Evolutionary conservation across 2,888 invertebrate species (phyloP).

Genomic region (Gastrophysa polygoni): DNA sequence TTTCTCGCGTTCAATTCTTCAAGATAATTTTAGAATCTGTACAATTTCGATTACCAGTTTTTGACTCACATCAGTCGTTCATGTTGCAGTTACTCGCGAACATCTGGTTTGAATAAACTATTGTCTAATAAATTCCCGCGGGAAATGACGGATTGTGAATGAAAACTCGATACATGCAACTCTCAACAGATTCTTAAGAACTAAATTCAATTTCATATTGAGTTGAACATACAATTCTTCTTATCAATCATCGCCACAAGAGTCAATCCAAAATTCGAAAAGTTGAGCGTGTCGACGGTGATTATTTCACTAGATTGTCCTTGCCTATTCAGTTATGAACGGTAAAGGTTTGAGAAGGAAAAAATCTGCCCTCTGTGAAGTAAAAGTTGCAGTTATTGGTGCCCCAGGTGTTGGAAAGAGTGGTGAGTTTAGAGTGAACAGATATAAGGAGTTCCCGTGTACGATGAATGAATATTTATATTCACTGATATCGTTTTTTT

Average conservation of each 20-base stretch:
- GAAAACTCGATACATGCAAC: background rate
- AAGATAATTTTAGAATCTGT: slow-evolving; percentile 34
- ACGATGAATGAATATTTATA: too few species aligned
- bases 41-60: slow-evolving; percentile 30
- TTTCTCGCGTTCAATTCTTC: slow-evolving; percentile 23
- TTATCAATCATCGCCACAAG: too few species aligned
- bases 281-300: too few species aligned
- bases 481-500: too few species aligned
- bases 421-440: slow-evolving; percentile 66
- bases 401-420: slow-evolving; percentile 92
- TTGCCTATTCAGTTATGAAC: slow-evolving; percentile 61
- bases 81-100: slow-evolving; percentile 20
- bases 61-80: slow-evolving; percentile 23
- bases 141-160: background rate
- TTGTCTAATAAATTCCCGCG: background rate
- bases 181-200: too few species aligned
- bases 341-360: slow-evolving; percentile 85
- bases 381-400: slow-evolving; percentile 89
- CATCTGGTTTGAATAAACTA: background rate
- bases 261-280: too few species aligned
- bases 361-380: slow-evolving; percentile 87
- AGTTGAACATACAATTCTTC: too few species aligned
- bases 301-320: too few species aligned
- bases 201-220: too few species aligned
- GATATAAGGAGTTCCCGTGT: background rate